Conservation (phyloP, 2,797 vertebrate genomes). For the Natrix natrix region DNA sequence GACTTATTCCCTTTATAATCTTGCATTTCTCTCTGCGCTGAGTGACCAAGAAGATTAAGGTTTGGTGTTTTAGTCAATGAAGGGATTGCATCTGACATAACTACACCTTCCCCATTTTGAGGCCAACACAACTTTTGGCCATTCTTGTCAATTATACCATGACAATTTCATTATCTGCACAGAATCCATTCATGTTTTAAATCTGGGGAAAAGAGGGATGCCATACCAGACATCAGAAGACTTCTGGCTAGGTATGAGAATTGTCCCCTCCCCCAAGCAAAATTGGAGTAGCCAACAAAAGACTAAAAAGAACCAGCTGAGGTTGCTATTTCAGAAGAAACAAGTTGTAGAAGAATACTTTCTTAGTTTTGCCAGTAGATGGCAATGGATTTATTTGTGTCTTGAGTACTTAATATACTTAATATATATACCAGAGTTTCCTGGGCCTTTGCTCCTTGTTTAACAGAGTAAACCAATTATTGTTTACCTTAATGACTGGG, state of each 20-base stretch:
- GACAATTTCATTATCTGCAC: neutral
- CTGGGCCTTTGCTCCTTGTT: neutral
- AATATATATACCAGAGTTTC: neutral
- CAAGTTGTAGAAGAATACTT: neutral
- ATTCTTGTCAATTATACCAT: neutral
- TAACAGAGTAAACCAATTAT: neutral
- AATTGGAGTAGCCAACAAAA: neutral
- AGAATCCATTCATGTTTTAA: neutral
- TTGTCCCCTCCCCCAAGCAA: neutral
- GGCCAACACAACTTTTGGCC: neutral
- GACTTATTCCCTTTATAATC: too few species aligned
- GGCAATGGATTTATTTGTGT: neutral
- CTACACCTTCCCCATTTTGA: neutral
- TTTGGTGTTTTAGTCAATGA: neutral
- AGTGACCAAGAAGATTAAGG: neutral
- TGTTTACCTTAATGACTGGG: neutral
- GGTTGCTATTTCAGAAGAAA: neutral
- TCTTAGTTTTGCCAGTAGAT: conserved; percentile 7
- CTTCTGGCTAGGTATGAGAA: neutral
- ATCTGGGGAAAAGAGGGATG: neutral
- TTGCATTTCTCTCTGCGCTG: neutral
- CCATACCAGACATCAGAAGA: neutral
- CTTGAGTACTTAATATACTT: neutral
- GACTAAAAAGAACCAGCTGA: neutral
- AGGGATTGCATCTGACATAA: neutral